phyloP scores from a whole-genome alignment of 2,113 vertebrate species.

The Zapornia atra region DNA sequence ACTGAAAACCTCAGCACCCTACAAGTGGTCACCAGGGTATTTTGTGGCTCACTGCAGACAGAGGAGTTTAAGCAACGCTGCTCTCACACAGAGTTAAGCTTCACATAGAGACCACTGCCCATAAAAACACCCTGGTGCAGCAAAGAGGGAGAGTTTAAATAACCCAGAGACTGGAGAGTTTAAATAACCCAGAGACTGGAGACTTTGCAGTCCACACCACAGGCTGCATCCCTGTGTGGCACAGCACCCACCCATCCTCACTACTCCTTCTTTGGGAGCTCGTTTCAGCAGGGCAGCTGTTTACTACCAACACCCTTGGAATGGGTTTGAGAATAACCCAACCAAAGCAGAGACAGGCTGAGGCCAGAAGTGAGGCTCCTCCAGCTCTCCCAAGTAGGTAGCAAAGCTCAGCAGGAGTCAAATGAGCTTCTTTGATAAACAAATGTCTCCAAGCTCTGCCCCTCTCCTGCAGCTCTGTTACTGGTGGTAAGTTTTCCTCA shows the following conservation, averaged over 20 bases:
- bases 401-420: background rate
- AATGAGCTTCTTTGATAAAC: background rate
- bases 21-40: rapidly evolving
- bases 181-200: background rate
- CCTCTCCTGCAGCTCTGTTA: background rate
- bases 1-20: background rate
- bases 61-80: rapidly evolving
- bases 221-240: background rate
- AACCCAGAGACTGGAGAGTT: background rate
- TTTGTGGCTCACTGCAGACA: background rate
- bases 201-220: background rate
- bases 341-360: background rate
- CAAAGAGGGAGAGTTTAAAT: background rate
- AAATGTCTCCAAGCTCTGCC: background rate
- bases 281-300: background rate
- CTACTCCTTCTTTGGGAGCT: background rate
- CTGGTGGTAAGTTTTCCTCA: background rate
- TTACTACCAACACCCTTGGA: background rate
- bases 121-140: background rate
- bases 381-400: background rate
- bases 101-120: rapidly evolving
- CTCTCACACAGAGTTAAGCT: background rate
- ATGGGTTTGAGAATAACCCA: background rate
- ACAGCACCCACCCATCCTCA: background rate
- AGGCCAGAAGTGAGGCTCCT: background rate